Conservation (phyloP, 2,797 vertebrate genomes). For the Coendou prehensilis region DNA sequence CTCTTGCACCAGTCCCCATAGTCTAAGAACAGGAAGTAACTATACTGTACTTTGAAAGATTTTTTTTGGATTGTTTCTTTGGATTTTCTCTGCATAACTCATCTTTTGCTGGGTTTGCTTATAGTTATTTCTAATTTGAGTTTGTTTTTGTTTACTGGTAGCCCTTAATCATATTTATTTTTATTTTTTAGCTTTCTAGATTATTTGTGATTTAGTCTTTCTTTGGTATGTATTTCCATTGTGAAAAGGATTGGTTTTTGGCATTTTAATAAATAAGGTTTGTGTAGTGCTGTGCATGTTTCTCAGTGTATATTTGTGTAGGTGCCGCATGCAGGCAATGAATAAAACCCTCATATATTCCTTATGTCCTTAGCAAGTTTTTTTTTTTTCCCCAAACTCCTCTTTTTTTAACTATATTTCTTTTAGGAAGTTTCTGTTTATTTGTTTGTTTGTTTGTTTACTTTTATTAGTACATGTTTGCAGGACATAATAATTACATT, state of each 20-base stretch:
- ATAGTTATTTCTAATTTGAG: slow-evolving; percentile 62
- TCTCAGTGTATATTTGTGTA: background rate
- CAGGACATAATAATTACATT: background rate
- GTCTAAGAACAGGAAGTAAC: slow-evolving; percentile 62
- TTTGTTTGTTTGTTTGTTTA: background rate
- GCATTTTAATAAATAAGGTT: slow-evolving; percentile 46
- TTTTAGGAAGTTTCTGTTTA: background rate
- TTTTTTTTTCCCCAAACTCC: background rate
- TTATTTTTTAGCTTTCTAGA: background rate
- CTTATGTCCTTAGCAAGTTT: background rate
- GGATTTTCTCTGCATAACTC: slow-evolving; percentile 10
- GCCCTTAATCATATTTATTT: slow-evolving; percentile 52
- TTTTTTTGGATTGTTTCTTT: background rate
- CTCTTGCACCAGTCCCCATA: background rate
- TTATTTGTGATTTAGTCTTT: slow-evolving; percentile 52
- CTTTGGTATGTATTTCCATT: slow-evolving; percentile 17
- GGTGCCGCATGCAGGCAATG: background rate
- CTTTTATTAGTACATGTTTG: background rate
- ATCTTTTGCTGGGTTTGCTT: slow-evolving; percentile 58
- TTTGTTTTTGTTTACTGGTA: slow-evolving; percentile 65
- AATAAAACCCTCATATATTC: slow-evolving; percentile 36
- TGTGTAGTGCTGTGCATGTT: background rate
- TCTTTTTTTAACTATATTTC: background rate
- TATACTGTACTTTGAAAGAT: background rate
- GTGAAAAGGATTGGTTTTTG: slow-evolving; percentile 32